Conservation (phyloP, 2,797 vertebrate species). For the Sebastes nivosus region DNA sequence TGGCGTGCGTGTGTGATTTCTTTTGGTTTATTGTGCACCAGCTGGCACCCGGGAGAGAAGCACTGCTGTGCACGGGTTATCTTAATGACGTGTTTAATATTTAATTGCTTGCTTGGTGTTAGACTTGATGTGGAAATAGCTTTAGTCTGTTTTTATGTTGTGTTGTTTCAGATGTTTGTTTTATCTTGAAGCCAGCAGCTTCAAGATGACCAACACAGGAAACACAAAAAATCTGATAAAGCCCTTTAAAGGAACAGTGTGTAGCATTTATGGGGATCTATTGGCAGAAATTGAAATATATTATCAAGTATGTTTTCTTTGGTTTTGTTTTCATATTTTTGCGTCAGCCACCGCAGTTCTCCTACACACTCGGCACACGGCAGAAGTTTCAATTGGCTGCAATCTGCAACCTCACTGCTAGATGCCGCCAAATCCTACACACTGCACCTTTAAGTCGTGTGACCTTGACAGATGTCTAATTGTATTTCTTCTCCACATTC, state of each 20-base stretch:
- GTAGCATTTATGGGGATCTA: too few relatives aligned
- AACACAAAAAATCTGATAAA: neutral
- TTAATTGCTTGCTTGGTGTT: neutral
- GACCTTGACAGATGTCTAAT: neutral
- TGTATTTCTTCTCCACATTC: neutral
- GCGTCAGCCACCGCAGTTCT: too few relatives aligned
- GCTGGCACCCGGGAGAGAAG: neutral
- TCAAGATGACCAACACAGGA: neutral
- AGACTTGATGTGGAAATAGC: neutral
- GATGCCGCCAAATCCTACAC: too few relatives aligned
- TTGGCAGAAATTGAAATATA: too few relatives aligned
- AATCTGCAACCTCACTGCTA: too few relatives aligned
- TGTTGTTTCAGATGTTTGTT: too few relatives aligned
- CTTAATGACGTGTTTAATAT: neutral
- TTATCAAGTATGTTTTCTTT: too few relatives aligned
- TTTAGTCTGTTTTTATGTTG: too few relatives aligned
- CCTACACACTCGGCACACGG: too few relatives aligned
- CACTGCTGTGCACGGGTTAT: neutral
- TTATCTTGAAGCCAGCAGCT: accelerated
- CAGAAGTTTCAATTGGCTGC: accelerated
- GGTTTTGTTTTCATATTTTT: too few relatives aligned
- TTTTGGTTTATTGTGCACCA: neutral
- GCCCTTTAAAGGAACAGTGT: neutral
- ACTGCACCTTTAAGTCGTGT: too few relatives aligned
- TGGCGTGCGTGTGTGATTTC: too few relatives aligned